A percentile compares a stretch with the other conserved stretches of the same genome.
phyloP scores from a whole-genome alignment of 2,113 vertebrate genomes.

The Pygoscelis antarcticus region DNA sequence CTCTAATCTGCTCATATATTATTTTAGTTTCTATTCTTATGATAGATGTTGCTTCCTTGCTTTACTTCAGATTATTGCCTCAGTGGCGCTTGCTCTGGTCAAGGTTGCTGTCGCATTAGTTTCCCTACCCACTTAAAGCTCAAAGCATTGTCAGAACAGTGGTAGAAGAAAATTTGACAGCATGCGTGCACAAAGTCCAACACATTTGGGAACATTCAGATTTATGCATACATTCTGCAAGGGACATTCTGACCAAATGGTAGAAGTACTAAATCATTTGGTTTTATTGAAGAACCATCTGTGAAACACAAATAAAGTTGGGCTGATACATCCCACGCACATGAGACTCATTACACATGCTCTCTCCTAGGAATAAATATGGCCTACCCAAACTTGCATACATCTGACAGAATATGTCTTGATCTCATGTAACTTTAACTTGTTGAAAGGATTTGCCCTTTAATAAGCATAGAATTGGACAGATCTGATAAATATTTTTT shows the following conservation, averaged over 20 bases:
- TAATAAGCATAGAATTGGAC: neutral
- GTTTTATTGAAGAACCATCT: neutral
- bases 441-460: neutral
- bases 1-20: neutral
- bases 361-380: neutral
- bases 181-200: neutral
- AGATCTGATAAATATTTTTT: neutral
- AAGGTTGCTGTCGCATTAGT: neutral
- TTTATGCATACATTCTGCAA: neutral
- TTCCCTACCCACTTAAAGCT: neutral
- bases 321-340: neutral
- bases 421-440: neutral
- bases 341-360: neutral
- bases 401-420: neutral
- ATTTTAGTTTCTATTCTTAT: neutral
- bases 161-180: neutral
- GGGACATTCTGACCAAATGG: neutral
- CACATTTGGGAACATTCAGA: neutral
- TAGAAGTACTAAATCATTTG: neutral
- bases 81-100: neutral
- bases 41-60: neutral
- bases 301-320: neutral
- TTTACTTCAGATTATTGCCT: neutral
- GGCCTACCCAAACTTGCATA: neutral
- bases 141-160: neutral